Conservation (phyloP, 1,140 invertebrate genomes). For the Gryon sp. region DNA sequence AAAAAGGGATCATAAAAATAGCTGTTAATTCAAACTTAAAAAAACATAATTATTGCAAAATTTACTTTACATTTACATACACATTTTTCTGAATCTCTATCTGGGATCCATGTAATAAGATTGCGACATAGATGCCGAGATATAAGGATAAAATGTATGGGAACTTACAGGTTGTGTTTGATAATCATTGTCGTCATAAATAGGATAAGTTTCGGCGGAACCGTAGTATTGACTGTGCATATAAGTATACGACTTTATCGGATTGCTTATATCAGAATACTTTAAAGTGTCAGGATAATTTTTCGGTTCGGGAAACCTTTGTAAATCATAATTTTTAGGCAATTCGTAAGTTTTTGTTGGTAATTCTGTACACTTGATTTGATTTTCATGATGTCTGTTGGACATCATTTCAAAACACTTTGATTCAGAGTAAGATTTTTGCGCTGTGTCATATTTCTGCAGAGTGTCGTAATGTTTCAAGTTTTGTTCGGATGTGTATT, state of each 20-base stretch:
- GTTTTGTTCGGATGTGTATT: slow-evolving; percentile 67
- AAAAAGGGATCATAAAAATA: too few relatives aligned
- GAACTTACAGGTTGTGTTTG: slow-evolving; percentile 68
- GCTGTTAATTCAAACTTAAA: too few relatives aligned
- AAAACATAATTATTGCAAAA: too few relatives aligned
- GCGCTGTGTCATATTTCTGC: slow-evolving; percentile 63
- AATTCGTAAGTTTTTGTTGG: slow-evolving; percentile 69
- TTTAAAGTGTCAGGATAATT: slow-evolving; percentile 67
- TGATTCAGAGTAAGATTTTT: slow-evolving; percentile 66
- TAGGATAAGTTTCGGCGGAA: slow-evolving; percentile 66
- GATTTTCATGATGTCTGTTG: slow-evolving; percentile 47
- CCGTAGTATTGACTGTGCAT: slow-evolving; percentile 74
- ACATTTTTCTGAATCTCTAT: slow-evolving; percentile 61
- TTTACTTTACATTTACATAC: background rate
- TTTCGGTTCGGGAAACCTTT: slow-evolving; percentile 70
- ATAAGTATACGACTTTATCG: slow-evolving; percentile 69
- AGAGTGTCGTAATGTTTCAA: slow-evolving; percentile 60
- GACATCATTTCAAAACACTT: slow-evolving; percentile 59
- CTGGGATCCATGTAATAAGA: slow-evolving; percentile 76
- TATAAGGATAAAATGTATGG: slow-evolving; percentile 76
- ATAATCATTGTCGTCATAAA: slow-evolving; percentile 73
- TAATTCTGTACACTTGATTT: slow-evolving; percentile 66
- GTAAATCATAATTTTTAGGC: slow-evolving; percentile 60
- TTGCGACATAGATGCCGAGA: slow-evolving; percentile 73
- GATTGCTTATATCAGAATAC: slow-evolving; percentile 61